Evolutionary conservation across 2,797 vertebrate genomes (phyloP), one percentile per base, ranked within the genome.

Genomic region (Sebastes steindachneri): DNA sequence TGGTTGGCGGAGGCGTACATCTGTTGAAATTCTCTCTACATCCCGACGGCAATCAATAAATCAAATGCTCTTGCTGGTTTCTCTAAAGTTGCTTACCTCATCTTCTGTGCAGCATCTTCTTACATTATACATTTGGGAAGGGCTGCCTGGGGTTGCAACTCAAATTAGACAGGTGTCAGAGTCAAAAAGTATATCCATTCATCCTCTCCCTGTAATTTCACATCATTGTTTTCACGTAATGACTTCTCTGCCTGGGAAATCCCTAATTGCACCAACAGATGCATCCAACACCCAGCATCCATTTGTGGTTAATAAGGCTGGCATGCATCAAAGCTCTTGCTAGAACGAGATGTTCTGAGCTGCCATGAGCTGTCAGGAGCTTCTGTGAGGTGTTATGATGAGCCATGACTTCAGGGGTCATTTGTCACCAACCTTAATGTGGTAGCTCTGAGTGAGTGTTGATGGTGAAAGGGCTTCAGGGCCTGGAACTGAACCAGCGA

Each of bases 361-460:
- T 83, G 82, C 62, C 31, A 3, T 41, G 73, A 83, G 68, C 87
- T 82, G 88, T 82, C 85, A 57, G 17, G 75, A 82, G 48, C 25
- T 59, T 68, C 64, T 31, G 55, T 58, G 80, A 84, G 83, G 60
- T 77, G 89, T 70, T 91, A 26, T 85, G 75, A 90, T 84, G 73
- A 81, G 82, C 82, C 71, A 76, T 85, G 87, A 90, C 90, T 83
- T 85, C 58, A 4, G 89, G 91, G 82, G 80, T 89, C 80, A 85
- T 91, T 91, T 91, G 86, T 93, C 93, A 92, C 85, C 88, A 80
- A 77, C 77, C 77, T 80, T 90, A 88, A 87, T 91, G 88, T 55
- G 75, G 73, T 83, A 70, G 80, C 85, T 92, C 70, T 76, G 75
- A 85, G 79, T 86, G 78, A 88, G 90, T 87, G 92, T 83, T 91